Percentiles rank a stretch among this genome's conserved stretches.
phyloP scores from a whole-genome alignment of 2,113 vertebrate species.

The Corythornis madagascariensis region DNA sequence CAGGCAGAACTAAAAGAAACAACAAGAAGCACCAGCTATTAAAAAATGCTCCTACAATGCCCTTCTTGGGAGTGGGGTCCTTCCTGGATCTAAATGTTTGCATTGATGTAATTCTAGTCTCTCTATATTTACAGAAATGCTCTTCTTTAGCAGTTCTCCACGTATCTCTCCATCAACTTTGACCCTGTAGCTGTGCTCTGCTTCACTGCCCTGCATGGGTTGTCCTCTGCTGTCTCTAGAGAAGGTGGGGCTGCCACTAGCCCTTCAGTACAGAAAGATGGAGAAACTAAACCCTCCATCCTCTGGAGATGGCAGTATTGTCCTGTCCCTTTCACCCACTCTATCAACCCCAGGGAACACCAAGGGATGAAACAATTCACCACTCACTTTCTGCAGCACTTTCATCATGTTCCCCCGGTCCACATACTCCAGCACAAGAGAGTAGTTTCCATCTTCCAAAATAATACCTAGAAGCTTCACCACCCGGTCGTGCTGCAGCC shows the following conservation, averaged over 20 bases:
- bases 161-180: not conserved
- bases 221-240: not conserved
- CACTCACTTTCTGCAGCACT: slow-evolving; percentile 84
- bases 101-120: not conserved
- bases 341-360: not conserved
- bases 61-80: not conserved
- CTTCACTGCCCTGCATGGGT: not conserved
- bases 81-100: not conserved
- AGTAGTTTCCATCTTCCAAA: slow-evolving; percentile 89
- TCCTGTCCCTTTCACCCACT: not conserved
- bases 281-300: not conserved
- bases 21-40: not conserved
- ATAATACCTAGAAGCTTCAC: slow-evolving; percentile 91
- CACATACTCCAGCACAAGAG: slow-evolving; percentile 93
- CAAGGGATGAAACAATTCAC: not conserved
- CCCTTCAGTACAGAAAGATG: not conserved
- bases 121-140: not conserved
- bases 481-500: slow-evolving; percentile 85
- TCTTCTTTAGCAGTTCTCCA: not conserved
- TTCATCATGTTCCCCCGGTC: slow-evolving; percentile 87
- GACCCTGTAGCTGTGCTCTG: not conserved
- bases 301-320: not conserved
- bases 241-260: not conserved
- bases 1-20: slow-evolving; percentile 76
- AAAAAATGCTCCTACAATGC: not conserved